Percentiles rank a stretch among this genome's conserved stretches.
phyloP scores from a whole-genome alignment of 2,113 vertebrate genomes.

The Bucco capensis region DNA sequence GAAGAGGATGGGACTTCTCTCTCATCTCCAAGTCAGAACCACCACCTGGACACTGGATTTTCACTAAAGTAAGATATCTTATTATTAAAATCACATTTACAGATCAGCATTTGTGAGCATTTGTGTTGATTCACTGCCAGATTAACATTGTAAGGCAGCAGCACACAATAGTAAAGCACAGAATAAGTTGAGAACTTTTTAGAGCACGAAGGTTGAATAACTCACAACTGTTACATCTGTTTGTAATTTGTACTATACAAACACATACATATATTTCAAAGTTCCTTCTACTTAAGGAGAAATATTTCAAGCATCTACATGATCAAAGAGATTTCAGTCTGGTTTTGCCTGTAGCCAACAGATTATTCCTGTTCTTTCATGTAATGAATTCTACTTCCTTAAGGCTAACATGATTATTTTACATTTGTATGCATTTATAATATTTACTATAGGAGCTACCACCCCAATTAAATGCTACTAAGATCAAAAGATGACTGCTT shows the following conservation, averaged over 20 bases:
- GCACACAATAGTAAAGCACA: neutral
- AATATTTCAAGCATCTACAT: neutral
- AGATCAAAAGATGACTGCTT: neutral
- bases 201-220: neutral
- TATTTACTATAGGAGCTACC: neutral
- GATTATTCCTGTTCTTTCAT: neutral
- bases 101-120: neutral
- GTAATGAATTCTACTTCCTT: neutral
- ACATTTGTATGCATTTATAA: neutral
- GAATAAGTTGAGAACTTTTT: neutral
- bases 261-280: neutral
- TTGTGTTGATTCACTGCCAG: neutral
- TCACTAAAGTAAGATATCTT: conserved; percentile 84
- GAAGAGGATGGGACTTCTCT: conserved; percentile 23
- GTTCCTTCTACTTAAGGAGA: neutral
- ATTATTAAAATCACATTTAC: neutral
- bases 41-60: conserved; percentile 77
- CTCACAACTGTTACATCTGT: neutral
- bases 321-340: neutral
- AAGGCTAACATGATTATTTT: neutral
- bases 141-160: neutral
- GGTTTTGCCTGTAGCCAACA: neutral
- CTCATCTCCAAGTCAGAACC: neutral
- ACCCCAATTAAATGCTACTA: neutral
- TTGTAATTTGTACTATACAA: neutral